Conservation (phyloP, 2,113 vertebrate genomes). For the Psittacula cyanocephala region DNA sequence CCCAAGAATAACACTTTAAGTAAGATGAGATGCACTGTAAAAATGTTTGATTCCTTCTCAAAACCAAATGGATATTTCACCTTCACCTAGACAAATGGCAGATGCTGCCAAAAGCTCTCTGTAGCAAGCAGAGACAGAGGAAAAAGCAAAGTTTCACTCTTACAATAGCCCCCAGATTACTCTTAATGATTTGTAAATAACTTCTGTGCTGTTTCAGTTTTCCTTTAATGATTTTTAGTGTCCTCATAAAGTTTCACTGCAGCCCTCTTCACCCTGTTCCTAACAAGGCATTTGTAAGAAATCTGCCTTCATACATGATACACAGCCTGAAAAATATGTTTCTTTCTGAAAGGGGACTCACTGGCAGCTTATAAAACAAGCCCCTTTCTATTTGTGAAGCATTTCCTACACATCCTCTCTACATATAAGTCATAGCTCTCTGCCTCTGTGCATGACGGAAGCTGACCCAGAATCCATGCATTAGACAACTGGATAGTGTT, state of each 20-base stretch:
- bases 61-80: not conserved
- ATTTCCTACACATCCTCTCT: not conserved
- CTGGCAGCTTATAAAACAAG: not conserved
- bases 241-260: not conserved
- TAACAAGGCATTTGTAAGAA: not conserved
- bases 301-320: not conserved
- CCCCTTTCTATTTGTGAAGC: not conserved
- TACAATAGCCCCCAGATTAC: not conserved
- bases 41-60: not conserved
- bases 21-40: not conserved
- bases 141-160: conserved; percentile 16
- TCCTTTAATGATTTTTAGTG: not conserved
- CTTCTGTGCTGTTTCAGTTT: not conserved
- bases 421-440: not conserved
- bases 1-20: not conserved
- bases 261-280: not conserved
- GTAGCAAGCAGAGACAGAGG: not conserved
- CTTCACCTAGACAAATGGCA: conserved; percentile 23
- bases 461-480: not conserved
- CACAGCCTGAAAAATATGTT: not conserved
- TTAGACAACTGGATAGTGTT: not conserved
- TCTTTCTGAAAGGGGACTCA: not conserved
- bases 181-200: not conserved
- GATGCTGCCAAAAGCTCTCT: not conserved
- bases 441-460: not conserved